phyloP scores from a whole-genome alignment of 2,113 vertebrate species.

The Microtus montanus region DNA sequence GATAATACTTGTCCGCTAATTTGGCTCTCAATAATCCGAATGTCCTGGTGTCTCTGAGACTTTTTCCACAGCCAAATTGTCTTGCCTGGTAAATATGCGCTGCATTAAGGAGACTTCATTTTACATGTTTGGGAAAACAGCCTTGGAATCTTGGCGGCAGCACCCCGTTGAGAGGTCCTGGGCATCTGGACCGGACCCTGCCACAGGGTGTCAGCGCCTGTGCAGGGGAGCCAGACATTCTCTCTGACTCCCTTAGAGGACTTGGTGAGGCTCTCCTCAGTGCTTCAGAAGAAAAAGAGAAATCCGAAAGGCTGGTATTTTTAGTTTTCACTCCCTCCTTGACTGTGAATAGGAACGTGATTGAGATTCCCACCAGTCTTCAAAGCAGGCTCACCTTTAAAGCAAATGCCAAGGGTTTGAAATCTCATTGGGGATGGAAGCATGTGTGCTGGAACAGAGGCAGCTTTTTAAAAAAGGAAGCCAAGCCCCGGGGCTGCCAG shows the following conservation, averaged over 20 bases:
- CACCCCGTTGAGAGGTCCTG: background rate
- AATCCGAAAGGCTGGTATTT: constrained; percentile 62
- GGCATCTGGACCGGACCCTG: background rate
- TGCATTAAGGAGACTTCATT: constrained; percentile 66
- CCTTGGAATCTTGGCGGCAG: background rate
- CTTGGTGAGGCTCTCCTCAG: constrained; percentile 20
- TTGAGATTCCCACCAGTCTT: constrained; percentile 70
- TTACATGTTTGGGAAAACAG: constrained; percentile 56
- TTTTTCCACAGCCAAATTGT: constrained; percentile 62
- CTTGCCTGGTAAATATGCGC: constrained; percentile 67
- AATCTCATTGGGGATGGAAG: constrained; percentile 52
- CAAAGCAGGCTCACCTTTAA: constrained; percentile 74
- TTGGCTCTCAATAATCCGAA: constrained; percentile 74
- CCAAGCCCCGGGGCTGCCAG: background rate
- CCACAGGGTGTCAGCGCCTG: background rate
- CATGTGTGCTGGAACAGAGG: constrained; percentile 9
- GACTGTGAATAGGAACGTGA: constrained; percentile 65
- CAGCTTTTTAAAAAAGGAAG: background rate
- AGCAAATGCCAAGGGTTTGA: constrained; percentile 71
- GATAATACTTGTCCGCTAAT: constrained; percentile 78
- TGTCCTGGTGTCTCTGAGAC: constrained; percentile 65
- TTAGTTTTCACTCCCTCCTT: constrained; percentile 58
- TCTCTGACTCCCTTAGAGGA: constrained; percentile 31
- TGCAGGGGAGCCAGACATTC: background rate
- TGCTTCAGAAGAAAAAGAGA: constrained; percentile 31